A percentile compares a stretch with the other conserved stretches of the same genome.
Conservation (phyloP, 2,888 invertebrate genomes). For the Diplolepis rosae region DNA sequence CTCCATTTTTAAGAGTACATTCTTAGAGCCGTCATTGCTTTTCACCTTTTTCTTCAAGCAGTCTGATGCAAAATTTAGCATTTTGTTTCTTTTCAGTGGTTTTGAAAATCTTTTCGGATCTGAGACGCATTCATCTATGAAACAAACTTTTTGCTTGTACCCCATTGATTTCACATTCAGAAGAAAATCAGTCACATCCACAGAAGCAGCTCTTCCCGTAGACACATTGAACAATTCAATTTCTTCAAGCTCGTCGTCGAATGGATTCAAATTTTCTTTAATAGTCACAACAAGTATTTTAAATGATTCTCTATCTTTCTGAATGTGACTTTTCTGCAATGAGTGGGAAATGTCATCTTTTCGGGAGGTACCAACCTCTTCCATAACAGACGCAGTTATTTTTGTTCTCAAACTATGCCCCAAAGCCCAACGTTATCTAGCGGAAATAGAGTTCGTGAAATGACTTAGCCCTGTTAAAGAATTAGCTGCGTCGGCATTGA, state of each 20-base stretch:
- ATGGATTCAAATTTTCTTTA: conserved; percentile 53
- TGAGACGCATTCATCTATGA: conserved; percentile 36
- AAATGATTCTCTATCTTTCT: conserved; percentile 49
- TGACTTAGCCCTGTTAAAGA: too few species aligned
- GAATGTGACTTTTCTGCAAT: conserved; percentile 47
- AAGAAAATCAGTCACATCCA: conserved; percentile 57
- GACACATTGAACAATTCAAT: conserved; percentile 57
- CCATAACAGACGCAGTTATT: conserved; percentile 47
- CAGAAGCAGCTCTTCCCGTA: conserved; percentile 61
- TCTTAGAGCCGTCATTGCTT: conserved; percentile 53
- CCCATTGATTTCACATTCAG: conserved; percentile 53
- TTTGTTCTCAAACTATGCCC: conserved; percentile 61
- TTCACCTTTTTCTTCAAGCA: conserved; percentile 47
- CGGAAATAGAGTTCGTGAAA: too few species aligned
- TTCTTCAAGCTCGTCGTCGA: conserved; percentile 49
- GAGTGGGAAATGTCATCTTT: conserved; percentile 56
- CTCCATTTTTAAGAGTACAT: conserved; percentile 54
- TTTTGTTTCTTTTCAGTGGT: conserved; percentile 56
- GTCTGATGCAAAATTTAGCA: conserved; percentile 58
- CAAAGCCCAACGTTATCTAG: too few species aligned
- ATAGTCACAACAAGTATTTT: conserved; percentile 50
- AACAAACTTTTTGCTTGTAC: conserved; percentile 51
- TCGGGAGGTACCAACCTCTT: conserved; percentile 48
- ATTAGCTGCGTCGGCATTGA: too few species aligned
- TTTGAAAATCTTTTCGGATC: conserved; percentile 51